A percentile compares a stretch with the other conserved stretches of the same genome.
phyloP scores from a whole-genome alignment of 2,113 vertebrate genomes.

The Mungos mungo region DNA sequence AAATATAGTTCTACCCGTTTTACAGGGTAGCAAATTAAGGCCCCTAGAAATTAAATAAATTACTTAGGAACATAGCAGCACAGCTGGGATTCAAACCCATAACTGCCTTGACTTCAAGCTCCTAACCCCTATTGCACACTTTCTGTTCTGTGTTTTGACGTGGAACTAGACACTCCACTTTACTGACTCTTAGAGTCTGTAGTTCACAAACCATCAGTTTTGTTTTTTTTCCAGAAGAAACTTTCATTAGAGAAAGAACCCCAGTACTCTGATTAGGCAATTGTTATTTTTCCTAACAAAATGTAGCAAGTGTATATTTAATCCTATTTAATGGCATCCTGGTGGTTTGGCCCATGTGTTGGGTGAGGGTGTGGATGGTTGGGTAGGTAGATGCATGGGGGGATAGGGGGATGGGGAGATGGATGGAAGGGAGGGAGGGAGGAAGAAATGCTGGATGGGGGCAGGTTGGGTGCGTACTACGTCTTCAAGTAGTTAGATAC shows the following conservation, averaged over 20 bases:
- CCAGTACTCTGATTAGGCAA: not conserved
- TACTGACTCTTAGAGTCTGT: not conserved
- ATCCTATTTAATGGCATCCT: not conserved
- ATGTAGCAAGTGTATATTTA: not conserved
- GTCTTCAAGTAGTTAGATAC: not conserved
- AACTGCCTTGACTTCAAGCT: not conserved
- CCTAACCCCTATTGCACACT: not conserved
- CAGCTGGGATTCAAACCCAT: not conserved
- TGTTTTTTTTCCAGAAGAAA: slow-evolving; percentile 3
- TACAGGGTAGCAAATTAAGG: not conserved
- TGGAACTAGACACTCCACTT: not conserved
- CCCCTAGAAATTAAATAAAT: not conserved
- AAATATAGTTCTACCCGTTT: not conserved
- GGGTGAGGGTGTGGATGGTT: not conserved
- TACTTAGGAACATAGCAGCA: not conserved
- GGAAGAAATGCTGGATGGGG: no score
- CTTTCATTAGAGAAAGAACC: not conserved
- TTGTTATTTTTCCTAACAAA: slow-evolving; percentile 22
- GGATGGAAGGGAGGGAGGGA: not conserved
- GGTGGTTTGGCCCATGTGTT: not conserved
- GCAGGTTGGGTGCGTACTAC: not conserved
- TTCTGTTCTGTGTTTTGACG: not conserved
- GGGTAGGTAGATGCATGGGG: not conserved
- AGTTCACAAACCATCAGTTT: not conserved
- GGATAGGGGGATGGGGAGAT: not conserved